Evolutionary conservation across 2,113 vertebrate species (phyloP).

Genomic region (Irena cyanogastra): DNA sequence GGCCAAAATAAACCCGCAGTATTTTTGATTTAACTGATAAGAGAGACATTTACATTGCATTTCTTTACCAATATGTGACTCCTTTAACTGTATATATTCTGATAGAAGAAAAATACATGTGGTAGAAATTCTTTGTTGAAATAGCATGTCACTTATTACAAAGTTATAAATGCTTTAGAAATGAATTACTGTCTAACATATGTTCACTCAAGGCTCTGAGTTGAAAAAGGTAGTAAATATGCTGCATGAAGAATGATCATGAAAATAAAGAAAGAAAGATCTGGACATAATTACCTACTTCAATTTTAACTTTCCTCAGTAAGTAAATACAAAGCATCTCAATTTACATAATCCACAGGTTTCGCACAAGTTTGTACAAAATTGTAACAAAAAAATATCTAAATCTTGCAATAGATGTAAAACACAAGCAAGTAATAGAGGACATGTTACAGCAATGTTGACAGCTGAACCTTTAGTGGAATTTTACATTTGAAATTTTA

Average conservation of each 20-base stretch:
- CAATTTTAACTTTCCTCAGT: slow-evolving; percentile 34
- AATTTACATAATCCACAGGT: slow-evolving; percentile 35
- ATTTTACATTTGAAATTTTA: slow-evolving; percentile 55
- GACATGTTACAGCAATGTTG: neutral
- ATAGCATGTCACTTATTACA: neutral
- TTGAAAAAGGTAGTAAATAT: neutral
- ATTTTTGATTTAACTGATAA: neutral
- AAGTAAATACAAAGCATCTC: slow-evolving; percentile 37
- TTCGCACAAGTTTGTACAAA: slow-evolving; percentile 30
- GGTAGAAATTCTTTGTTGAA: neutral
- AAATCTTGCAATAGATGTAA: neutral
- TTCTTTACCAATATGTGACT: neutral
- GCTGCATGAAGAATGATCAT: neutral
- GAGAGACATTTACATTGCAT: neutral
- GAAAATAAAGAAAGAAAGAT: neutral
- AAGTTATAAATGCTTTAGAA: neutral
- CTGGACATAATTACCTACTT: slow-evolving; percentile 52
- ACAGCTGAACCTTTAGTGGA: slow-evolving; percentile 18
- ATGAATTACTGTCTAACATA: neutral
- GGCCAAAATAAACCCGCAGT: neutral
- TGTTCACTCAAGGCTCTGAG: neutral
- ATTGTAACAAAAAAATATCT: neutral
- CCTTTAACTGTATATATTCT: neutral
- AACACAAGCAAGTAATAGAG: neutral
- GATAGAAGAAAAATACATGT: neutral